Conservation (phyloP, 2,113 vertebrate genomes). For the Mesitornis unicolor region DNA sequence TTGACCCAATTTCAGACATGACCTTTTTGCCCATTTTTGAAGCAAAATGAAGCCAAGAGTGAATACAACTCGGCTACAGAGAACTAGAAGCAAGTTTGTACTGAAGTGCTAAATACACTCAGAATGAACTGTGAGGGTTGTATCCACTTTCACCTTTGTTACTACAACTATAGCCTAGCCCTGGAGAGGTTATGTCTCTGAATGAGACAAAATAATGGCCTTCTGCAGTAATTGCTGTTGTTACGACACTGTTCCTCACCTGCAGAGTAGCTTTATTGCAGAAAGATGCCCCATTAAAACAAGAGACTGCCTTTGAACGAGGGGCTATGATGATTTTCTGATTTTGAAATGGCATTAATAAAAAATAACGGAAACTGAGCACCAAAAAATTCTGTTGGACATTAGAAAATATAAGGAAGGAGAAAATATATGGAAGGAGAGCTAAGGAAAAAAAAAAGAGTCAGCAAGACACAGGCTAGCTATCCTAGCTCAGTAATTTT, state of each 20-base stretch:
- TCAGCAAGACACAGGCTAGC: background rate
- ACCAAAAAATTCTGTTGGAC: background rate
- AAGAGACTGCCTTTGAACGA: background rate
- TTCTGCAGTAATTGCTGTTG: background rate
- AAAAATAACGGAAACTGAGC: background rate
- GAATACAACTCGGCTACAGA: background rate
- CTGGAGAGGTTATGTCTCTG: background rate
- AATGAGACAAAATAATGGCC: background rate
- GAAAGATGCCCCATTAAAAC: background rate
- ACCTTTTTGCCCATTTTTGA: background rate
- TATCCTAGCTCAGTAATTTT: background rate
- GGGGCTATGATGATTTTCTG: background rate
- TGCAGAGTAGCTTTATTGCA: background rate
- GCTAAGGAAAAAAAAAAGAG: background rate
- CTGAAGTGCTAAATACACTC: background rate
- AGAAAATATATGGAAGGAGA: background rate
- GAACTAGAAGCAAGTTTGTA: background rate
- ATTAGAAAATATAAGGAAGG: background rate
- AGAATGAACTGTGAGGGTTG: fast-evolving
- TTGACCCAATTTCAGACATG: background rate
- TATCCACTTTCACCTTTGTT: background rate
- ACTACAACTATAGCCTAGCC: background rate
- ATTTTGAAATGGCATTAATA: background rate
- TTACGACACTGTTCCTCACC: background rate
- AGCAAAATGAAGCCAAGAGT: background rate